Evolutionary conservation across 2,113 vertebrate species (phyloP).

Genomic region (Mystacornis crossleyi): DNA sequence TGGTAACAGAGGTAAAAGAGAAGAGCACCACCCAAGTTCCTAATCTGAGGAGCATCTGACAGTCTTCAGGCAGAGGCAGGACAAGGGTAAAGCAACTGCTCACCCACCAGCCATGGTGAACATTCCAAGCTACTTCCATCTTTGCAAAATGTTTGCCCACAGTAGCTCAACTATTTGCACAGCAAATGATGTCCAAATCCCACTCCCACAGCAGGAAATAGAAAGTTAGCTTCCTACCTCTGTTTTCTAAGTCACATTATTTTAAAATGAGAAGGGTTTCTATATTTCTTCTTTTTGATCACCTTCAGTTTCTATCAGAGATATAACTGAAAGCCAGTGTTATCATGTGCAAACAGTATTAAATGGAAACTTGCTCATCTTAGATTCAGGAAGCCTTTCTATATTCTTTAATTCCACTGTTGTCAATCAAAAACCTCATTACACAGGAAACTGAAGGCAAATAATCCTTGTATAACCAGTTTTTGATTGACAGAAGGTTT

Average conservation of each 20-base stretch:
- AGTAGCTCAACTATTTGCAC: neutral
- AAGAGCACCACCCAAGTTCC: neutral
- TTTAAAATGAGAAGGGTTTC: neutral
- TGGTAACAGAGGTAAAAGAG: neutral
- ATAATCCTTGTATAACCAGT: constrained; percentile 53
- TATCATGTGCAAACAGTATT: constrained; percentile 8
- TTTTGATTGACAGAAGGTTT: constrained; percentile 49
- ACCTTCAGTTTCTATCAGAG: neutral
- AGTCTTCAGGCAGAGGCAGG: neutral
- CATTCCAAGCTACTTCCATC: rapidly evolving
- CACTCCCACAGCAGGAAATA: neutral
- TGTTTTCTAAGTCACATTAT: neutral
- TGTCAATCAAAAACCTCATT: constrained; percentile 66
- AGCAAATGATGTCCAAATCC: neutral
- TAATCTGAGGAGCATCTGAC: neutral
- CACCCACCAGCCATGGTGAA: neutral
- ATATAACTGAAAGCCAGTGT: neutral
- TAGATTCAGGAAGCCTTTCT: constrained; percentile 35
- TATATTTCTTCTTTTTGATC: neutral
- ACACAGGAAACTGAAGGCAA: constrained; percentile 54
- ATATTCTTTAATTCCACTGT: neutral
- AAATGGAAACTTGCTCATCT: constrained; percentile 22
- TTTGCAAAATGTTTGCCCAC: neutral
- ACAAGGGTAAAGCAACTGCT: neutral
- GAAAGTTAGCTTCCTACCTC: neutral